Base-by-base conservation (phyloP, 1,140 invertebrate genomes). In the Macrocentrus cingulum region DNA sequence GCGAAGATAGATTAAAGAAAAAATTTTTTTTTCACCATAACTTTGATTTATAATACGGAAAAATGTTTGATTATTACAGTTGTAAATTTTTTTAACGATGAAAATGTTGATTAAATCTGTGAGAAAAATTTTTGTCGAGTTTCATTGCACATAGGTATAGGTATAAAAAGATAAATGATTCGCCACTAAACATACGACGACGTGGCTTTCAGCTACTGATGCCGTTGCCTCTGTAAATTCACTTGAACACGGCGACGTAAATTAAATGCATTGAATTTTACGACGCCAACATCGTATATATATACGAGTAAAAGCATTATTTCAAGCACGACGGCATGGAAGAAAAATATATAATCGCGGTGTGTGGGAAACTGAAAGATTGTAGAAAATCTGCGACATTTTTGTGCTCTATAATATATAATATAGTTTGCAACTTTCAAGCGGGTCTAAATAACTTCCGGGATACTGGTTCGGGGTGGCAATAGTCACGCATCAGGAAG, bases 401-500 rank as follows among this genome's bases (percentile, higher is more conserved):
- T 29, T 29, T 29, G 25, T 9, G 25, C 9, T 16, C 11, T 41
- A 20, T 15, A 54, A 25, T 44, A 16, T 13, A 55, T 9, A 25
- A 5, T 44, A n/a, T 48, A 36, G 48, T 20, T 15, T 11, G 15
- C 0, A 56, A 48, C 8, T 32, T 45, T 29, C 25, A 29, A 29
- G 4, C 9, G 25, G 25, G 25, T 7, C 18, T 46, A 29, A 15
- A 11, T 36, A 25, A 46, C 25, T 46, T 45, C 29, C 42, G 29
- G 42, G 42, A 25, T 15, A 22, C 41, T 5, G 19, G n/a, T 9
- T 16, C 39, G 34, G 52, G 56, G 56, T 59, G 62, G 52, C 63
- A 54, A 51, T 58, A 54, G 63, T 65, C 60, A 66, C 59, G 65
- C 65, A 59, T 57, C 48, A 48, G 37, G 55, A 45, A 46, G 60